Conservation (phyloP, 2,888 invertebrate species). For the Drosophila formosana region DNA sequence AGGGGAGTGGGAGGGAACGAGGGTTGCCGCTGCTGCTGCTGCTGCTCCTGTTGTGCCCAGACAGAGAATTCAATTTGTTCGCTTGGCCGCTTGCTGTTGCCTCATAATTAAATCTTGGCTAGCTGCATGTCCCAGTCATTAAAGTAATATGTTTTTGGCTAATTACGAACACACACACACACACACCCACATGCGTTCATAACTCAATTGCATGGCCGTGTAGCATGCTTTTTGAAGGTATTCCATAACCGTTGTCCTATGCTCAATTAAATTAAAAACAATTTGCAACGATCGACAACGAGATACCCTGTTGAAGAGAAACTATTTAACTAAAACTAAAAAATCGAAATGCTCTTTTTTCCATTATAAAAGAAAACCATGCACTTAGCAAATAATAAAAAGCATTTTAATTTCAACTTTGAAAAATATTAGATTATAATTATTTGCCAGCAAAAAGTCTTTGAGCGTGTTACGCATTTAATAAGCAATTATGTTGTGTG, state of each 20-base stretch:
- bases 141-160: constrained; percentile 72
- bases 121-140: constrained; percentile 65
- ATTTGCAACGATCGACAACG: background rate
- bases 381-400: background rate
- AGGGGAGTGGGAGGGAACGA: background rate
- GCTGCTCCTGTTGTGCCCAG: constrained; percentile 17
- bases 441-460: too few species aligned
- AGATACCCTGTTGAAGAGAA: background rate
- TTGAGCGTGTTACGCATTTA: background rate
- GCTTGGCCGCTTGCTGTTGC: constrained; percentile 61
- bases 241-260: constrained; percentile 20
- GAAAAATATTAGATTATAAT: too few species aligned
- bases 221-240: constrained; percentile 12
- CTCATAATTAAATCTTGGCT: constrained; percentile 68
- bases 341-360: too few species aligned
- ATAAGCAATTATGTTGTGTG: too few species aligned
- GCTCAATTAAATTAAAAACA: constrained; percentile 32
- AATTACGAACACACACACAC: constrained; percentile 54
- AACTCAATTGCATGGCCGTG: constrained; percentile 52
- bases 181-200: constrained; percentile 24
- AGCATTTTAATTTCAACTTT: background rate
- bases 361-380: background rate
- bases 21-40: constrained; percentile 1
- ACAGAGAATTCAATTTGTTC: constrained; percentile 54
- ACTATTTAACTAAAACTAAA: too few species aligned